Evolutionary conservation across 2,797 vertebrate genomes (phyloP).

Genomic region (Echiichthys vipera): DNA sequence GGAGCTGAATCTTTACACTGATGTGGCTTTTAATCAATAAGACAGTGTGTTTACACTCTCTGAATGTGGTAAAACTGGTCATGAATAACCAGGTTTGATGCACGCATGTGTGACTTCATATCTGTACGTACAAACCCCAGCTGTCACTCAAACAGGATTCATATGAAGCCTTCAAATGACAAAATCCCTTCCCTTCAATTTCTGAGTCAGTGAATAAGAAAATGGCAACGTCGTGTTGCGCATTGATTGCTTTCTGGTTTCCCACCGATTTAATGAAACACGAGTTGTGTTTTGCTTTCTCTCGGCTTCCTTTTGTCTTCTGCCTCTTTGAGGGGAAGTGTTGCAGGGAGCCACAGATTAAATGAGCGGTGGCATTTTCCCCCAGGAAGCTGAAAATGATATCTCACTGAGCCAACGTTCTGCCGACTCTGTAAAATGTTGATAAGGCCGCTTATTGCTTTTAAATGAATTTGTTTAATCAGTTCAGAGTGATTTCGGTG

Average conservation of each 20-base stretch:
- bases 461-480: conserved; percentile 60
- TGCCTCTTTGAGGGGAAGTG: conserved; percentile 52
- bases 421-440: conserved; percentile 55
- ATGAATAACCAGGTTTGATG: conserved; percentile 14
- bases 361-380: conserved; percentile 64
- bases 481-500: conserved; percentile 29
- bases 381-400: conserved; percentile 69
- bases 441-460: conserved; percentile 64
- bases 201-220: conserved; percentile 50
- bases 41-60: conserved; percentile 4
- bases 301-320: conserved; percentile 57
- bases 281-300: conserved; percentile 58
- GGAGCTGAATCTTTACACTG: neutral
- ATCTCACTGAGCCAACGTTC: conserved; percentile 52
- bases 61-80: neutral
- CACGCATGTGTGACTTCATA: neutral
- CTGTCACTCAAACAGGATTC: conserved; percentile 23
- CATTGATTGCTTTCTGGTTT: conserved; percentile 65
- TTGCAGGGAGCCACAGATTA: conserved; percentile 61
- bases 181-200: conserved; percentile 16
- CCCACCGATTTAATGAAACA: conserved; percentile 65
- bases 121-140: neutral
- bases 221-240: conserved; percentile 47
- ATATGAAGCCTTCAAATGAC: conserved; percentile 9
- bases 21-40: conserved; percentile 41